Percentiles rank a stretch among this genome's conserved stretches.
These are phyloP conservation scores for Cichlasoma orientale DNA, from an alignment of 2,797 vertebrate genomes.

Conservation along the genomic window DNA sequence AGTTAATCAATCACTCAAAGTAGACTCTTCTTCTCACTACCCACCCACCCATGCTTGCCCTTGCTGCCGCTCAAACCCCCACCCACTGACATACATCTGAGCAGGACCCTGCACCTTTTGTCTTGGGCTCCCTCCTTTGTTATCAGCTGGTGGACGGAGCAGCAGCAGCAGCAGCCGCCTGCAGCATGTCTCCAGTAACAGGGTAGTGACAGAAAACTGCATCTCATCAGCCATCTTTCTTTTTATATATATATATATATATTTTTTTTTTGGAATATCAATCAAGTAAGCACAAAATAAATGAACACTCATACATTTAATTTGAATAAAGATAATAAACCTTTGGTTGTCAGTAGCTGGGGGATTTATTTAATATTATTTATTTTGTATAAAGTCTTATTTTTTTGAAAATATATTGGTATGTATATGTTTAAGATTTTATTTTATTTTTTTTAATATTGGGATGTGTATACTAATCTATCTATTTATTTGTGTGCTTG, in stretches of 20 bases:
- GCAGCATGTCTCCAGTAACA: slow-evolving; percentile 30
- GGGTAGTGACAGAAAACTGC: slow-evolving; percentile 17
- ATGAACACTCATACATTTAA: background rate
- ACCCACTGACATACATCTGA: slow-evolving; percentile 71
- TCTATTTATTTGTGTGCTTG: slow-evolving; percentile 22
- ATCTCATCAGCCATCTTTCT: slow-evolving; percentile 11
- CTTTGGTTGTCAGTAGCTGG: background rate
- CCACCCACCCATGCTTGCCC: slow-evolving; percentile 33
- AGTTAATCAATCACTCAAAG: slow-evolving; percentile 33
- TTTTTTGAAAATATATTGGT: background rate
- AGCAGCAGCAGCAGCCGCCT: slow-evolving; percentile 28
- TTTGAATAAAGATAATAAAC: background rate
- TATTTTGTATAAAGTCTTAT: background rate
- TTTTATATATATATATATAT: background rate
- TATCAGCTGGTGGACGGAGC: slow-evolving; percentile 71
- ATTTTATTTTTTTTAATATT: background rate
- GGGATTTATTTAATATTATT: background rate
- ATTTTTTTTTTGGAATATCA: background rate
- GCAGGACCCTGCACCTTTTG: slow-evolving; percentile 78
- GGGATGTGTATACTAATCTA: background rate
- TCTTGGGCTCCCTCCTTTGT: slow-evolving; percentile 73
- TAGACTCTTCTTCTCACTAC: slow-evolving; percentile 18
- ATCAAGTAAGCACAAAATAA: background rate
- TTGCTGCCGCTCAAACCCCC: slow-evolving; percentile 44
- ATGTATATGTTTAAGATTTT: background rate